Conservation (phyloP, 2,888 invertebrate genomes). For the Melitaea athalia region DNA sequence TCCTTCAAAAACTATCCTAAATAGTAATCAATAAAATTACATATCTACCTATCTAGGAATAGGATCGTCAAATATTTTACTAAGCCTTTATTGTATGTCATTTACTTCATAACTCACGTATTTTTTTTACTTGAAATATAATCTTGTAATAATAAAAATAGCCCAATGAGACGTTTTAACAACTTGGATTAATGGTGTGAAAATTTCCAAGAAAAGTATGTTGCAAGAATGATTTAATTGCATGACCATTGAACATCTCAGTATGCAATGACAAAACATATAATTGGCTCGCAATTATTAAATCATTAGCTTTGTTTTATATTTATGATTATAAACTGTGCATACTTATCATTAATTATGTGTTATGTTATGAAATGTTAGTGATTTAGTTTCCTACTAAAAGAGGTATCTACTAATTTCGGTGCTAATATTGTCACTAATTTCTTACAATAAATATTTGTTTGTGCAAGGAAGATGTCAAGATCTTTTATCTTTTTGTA, state of each 20-base stretch:
- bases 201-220: neutral
- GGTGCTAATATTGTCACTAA: conserved; percentile 12
- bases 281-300: conserved; percentile 6
- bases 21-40: conserved; percentile 10
- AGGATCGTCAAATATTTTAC: conserved; percentile 6
- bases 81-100: neutral
- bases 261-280: neutral
- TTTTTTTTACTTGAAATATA: neutral
- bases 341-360: conserved; percentile 4
- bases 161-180: neutral
- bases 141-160: neutral
- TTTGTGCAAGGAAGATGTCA: conserved; percentile 32
- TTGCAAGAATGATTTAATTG: neutral
- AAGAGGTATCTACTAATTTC: neutral
- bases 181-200: neutral
- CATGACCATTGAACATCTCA: neutral
- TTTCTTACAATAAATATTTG: conserved; percentile 20
- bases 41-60: conserved; percentile 1
- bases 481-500: conserved; percentile 23
- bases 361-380: neutral
- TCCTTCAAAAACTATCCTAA: conserved; percentile 16
- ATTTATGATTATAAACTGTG: conserved; percentile 8
- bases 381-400: neutral
- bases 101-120: neutral
- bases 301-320: neutral